Conservation (phyloP, 37 sponge, comb jelly and placozoan genomes). For the Halichondria panicea region DNA sequence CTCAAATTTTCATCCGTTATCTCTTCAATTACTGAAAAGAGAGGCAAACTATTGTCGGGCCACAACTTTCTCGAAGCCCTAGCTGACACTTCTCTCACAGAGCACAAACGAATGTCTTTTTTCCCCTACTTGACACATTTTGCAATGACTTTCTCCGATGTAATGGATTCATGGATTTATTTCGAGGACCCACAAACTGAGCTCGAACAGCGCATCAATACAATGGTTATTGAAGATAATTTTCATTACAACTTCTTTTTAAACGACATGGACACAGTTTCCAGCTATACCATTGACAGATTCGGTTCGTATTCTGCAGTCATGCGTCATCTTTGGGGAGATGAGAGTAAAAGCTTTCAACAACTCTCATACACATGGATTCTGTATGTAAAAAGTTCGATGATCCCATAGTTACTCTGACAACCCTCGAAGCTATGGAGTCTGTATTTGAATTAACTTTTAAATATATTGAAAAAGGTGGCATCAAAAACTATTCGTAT, state of each 20-base stretch:
- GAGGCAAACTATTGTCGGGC: neutral
- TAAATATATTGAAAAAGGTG: neutral
- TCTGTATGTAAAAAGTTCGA: neutral
- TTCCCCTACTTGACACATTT: conserved; percentile 2
- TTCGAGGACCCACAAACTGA: conserved; percentile 1
- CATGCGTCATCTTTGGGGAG: neutral
- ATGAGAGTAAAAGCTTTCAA: neutral
- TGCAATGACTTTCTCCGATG: neutral
- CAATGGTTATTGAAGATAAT: neutral
- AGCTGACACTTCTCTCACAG: neutral
- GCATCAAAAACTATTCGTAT: neutral
- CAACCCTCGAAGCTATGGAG: neutral
- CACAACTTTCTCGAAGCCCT: neutral
- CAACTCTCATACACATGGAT: neutral
- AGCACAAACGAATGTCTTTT: neutral
- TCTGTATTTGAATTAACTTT: neutral
- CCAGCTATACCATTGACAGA: neutral
- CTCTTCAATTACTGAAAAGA: neutral
- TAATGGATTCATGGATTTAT: neutral
- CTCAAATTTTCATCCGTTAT: no score
- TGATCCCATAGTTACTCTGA: neutral
- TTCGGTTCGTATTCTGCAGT: conserved; percentile 1
- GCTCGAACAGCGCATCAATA: conserved; percentile 14
- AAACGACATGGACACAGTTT: conserved; percentile 7
- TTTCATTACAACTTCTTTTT: conserved; percentile 16